These are phyloP conservation scores for Sinocyclocheilus rhinocerous DNA, from an alignment of 2,113 vertebrate genomes.

Conservation along the genomic window DNA sequence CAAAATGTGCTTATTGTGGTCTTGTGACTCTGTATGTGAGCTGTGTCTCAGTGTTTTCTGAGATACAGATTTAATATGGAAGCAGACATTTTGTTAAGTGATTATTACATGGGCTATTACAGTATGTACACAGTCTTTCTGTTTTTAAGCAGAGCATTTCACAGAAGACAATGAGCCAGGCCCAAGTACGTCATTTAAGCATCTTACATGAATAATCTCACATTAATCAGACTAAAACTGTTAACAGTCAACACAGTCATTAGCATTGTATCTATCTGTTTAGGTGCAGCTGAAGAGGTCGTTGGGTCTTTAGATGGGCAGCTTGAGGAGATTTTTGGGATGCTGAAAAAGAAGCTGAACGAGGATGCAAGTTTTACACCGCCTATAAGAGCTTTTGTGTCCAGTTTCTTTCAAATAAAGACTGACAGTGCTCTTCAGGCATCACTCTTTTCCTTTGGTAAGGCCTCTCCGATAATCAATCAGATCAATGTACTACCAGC, in stretches of 20 bases:
- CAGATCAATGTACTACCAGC: background rate
- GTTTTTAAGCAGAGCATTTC: conserved; percentile 5
- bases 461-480: background rate
- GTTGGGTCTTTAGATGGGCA: conserved; percentile 35
- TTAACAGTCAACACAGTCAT: background rate
- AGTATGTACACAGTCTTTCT: background rate
- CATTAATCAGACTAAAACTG: background rate
- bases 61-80: background rate
- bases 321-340: conserved; percentile 31
- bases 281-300: background rate
- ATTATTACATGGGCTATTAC: background rate
- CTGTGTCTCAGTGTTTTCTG: background rate
- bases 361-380: conserved; percentile 32
- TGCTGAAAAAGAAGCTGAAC: background rate
- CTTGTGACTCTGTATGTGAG: background rate
- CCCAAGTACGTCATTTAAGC: background rate
- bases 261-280: background rate
- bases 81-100: background rate
- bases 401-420: conserved; percentile 37
- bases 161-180: conserved; percentile 8
- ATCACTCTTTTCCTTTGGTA: conserved; percentile 22
- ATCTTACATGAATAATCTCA: too few species aligned
- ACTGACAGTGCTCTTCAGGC: conserved; percentile 27
- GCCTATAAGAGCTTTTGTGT: conserved; percentile 29
- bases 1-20: background rate